These are phyloP conservation scores for Pomatorhinus ruficollis DNA, from an alignment of 2,113 vertebrate genomes.

Conservation along the genomic window DNA sequence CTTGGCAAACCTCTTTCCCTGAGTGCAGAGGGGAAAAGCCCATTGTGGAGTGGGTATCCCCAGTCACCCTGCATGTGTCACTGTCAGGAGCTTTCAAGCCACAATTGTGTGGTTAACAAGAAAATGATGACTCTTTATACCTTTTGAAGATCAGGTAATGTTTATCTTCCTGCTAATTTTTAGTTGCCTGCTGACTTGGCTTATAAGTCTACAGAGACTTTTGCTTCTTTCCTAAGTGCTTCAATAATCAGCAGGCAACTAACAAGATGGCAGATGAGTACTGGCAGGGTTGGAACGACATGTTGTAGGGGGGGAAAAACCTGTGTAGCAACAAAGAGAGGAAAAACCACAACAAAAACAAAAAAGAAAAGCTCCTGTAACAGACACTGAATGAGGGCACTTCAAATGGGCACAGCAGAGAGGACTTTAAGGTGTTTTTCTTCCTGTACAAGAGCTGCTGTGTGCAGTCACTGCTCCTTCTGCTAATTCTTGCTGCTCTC, in stretches of 20 bases:
- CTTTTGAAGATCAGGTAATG: not conserved
- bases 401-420: not conserved
- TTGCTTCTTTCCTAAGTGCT: not conserved
- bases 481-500: conserved; percentile 6
- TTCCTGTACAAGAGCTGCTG: not conserved
- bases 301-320: not conserved
- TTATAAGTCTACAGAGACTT: not conserved
- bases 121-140: not conserved
- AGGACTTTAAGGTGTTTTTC: not conserved
- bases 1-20: not conserved
- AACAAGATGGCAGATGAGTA: not conserved
- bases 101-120: not conserved
- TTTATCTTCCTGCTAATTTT: not conserved
- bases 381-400: not conserved
- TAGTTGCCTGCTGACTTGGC: not conserved
- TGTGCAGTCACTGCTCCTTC: not conserved
- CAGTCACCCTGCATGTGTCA: accelerated
- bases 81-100: not conserved
- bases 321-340: not conserved
- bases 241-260: not conserved
- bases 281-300: conserved; percentile 11
- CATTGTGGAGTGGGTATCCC: accelerated
- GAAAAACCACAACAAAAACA: not conserved
- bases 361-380: not conserved
- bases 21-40: not conserved